These are phyloP conservation scores for Sparus aurata DNA, from an alignment of 2,797 vertebrate species.

Conservation along the genomic window DNA sequence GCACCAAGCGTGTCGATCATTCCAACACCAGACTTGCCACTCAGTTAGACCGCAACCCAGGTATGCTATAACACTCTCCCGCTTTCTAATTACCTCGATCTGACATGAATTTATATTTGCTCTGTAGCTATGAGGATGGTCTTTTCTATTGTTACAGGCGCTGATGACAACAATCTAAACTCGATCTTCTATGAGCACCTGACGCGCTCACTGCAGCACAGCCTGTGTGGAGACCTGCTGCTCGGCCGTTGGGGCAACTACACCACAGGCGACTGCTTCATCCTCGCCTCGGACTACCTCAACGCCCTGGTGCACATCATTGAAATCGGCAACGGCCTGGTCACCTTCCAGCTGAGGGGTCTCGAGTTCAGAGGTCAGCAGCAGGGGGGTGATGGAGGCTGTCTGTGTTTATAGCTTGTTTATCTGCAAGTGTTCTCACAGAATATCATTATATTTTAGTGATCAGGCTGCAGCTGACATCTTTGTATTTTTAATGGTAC, in stretches of 20 bases:
- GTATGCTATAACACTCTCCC: conserved; percentile 72
- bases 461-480: not conserved
- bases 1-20: conserved; percentile 98
- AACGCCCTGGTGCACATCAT: conserved; percentile 98
- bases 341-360: conserved; percentile 98
- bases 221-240: conserved; percentile 95
- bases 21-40: conserved; percentile 98
- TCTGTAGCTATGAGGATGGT: not conserved
- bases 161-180: conserved; percentile 99
- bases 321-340: conserved; percentile 97
- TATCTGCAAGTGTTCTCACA: conserved; percentile 1
- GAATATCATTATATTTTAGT: not conserved
- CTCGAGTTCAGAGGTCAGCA: conserved; percentile 97
- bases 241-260: conserved; percentile 98
- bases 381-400: not conserved
- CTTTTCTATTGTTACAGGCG: conserved; percentile 82
- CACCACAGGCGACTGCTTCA: conserved; percentile 98
- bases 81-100: not conserved
- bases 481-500: not conserved
- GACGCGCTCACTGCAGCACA: conserved; percentile 98
- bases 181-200: conserved; percentile 99
- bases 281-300: conserved; percentile 99
- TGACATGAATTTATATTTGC: not conserved
- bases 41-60: conserved; percentile 98
- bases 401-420: conserved; percentile 11